Evolutionary conservation across 2,797 vertebrate species (phyloP), one percentile per base, ranked within the genome.

Genomic region (Gadopsis marmoratus): DNA sequence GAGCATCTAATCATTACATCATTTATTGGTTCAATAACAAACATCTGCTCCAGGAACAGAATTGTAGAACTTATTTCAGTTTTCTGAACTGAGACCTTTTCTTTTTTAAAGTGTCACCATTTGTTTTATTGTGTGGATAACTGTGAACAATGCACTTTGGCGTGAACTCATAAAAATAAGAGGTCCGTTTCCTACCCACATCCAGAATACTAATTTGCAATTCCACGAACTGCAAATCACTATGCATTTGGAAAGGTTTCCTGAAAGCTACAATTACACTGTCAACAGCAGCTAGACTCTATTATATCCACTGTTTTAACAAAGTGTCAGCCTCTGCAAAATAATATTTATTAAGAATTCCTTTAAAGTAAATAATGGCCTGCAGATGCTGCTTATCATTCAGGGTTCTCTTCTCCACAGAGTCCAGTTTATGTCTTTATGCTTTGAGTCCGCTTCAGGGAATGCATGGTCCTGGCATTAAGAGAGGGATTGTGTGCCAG

Each of bases 191-290:
- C 61, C 43, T 64, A 48, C 33, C 50, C 53, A 72, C 63, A 69
- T 81, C 68, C 58, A 77, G 39, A 66, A 54, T 11, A 71, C 54
- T 35, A 61, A 79, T 82, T 78, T 82, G 1, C 29, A 61, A 29
- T 70, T 82, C 78, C 62, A 71, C 1, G 0, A 66, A 85, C 61
- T 86, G 55, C 71, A 89, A 85, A 84, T 86, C 54, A 60, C 56
- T 81, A 74, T 64, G 60, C 58, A 45, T 78, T 75, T 76, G 67
- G 53, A 78, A 77, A 89, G 37, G 61, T 71, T 84, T 86, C 48
- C 67, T 64, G 71, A 78, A 83, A 74, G 76, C 78, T 85, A 55
- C 76, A 88, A 82, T 89, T 88, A 84, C 76, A 74, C 53, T 84
- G 83, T 87, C 83, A 76, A 77, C 84, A 80, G 59, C 17, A 19